Conservation (phyloP, 2,113 vertebrate species). For the Microtus oregoni region DNA sequence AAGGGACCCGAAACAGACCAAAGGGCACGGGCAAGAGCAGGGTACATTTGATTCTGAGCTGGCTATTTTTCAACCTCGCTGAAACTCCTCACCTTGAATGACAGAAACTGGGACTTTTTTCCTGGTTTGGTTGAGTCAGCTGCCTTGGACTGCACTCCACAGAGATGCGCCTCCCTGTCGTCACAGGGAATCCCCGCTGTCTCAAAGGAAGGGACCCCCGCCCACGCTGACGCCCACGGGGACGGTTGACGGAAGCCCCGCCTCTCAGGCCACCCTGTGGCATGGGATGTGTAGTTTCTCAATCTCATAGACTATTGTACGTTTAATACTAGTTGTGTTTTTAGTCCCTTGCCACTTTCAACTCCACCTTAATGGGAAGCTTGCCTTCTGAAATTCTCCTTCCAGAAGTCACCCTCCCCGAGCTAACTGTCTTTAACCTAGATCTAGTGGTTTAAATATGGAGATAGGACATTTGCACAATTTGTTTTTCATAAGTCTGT, state of each 20-base stretch:
- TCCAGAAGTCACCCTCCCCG: not conserved
- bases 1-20: not conserved
- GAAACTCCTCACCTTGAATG: not conserved
- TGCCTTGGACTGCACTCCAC: not conserved
- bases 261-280: not conserved
- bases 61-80: not conserved
- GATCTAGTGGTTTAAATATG: not conserved
- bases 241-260: rapidly evolving
- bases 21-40: not conserved
- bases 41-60: not conserved
- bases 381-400: not conserved
- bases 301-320: not conserved
- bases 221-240: rapidly evolving
- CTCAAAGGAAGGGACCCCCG: too few species aligned
- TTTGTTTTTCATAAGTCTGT: not conserved
- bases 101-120: not conserved
- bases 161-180: rapidly evolving
- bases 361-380: not conserved
- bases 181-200: too few species aligned
- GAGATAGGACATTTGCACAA: not conserved
- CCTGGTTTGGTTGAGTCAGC: not conserved
- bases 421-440: too few species aligned
- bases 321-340: not conserved
- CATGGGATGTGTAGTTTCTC: not conserved
- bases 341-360: too few species aligned